Conservation (phyloP, 2,888 invertebrate species). For the Drosophila rubida region DNA sequence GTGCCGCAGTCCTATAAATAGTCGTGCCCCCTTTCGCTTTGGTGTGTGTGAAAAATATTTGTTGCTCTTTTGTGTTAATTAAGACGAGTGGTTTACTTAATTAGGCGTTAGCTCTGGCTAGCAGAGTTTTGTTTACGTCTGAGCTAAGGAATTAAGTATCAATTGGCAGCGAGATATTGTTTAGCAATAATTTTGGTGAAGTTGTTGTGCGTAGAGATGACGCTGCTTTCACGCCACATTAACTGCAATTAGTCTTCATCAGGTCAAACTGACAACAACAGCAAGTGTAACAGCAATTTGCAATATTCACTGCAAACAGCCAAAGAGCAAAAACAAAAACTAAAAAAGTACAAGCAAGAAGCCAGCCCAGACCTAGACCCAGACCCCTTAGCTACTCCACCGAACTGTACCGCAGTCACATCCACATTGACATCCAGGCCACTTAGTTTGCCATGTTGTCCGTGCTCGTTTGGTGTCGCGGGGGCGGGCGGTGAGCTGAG, state of each 20-base stretch:
- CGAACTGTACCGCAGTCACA: constrained; percentile 45
- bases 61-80: constrained; percentile 73
- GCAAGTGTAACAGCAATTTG: constrained; percentile 50
- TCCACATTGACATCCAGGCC: constrained; percentile 61
- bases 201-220: constrained; percentile 54
- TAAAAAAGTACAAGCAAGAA: constrained; percentile 52
- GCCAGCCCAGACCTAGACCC: constrained; percentile 16
- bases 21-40: constrained; percentile 37
- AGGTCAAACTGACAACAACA: constrained; percentile 59
- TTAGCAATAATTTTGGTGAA: constrained; percentile 28
- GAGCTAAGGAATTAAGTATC: constrained; percentile 26
- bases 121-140: constrained; percentile 61
- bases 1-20: constrained; percentile 51
- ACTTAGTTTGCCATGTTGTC: constrained; percentile 74
- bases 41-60: constrained; percentile 45
- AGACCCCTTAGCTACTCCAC: constrained; percentile 37
- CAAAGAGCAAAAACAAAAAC: constrained; percentile 13
- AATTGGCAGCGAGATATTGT: constrained; percentile 5
- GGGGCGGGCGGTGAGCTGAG: background rate
- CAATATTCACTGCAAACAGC: constrained; percentile 43
- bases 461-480: constrained; percentile 14
- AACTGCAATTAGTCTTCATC: constrained; percentile 77
- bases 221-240: constrained; percentile 68
- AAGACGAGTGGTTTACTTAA: constrained; percentile 77
- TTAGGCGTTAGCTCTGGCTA: constrained; percentile 63